A percentile compares a stretch with the other conserved stretches of the same genome.
Evolutionary conservation across 1,140 invertebrate genomes (phyloP).

Genomic region (Aphis craccivora): DNA sequence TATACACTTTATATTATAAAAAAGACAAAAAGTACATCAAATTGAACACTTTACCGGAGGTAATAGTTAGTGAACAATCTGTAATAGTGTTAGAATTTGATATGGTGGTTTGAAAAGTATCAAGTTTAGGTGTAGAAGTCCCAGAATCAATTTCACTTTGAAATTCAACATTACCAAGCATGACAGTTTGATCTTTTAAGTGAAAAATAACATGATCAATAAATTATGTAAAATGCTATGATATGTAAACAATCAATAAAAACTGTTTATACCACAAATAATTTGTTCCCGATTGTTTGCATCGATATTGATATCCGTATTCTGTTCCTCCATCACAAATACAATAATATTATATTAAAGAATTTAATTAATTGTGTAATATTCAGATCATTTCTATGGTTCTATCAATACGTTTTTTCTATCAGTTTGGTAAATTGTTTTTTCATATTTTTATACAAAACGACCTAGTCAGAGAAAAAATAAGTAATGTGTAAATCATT

Average conservation of each 20-base stretch:
- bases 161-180: background rate
- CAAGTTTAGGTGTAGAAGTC: background rate
- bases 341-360: background rate
- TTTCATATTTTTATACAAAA: background rate
- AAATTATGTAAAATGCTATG: background rate
- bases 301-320: background rate
- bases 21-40: background rate
- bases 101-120: background rate
- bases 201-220: background rate
- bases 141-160: slow-evolving; percentile 44
- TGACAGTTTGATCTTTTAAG: background rate
- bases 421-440: background rate
- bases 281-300: background rate
- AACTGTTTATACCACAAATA: background rate
- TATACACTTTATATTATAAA: background rate
- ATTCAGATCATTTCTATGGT: background rate
- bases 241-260: background rate
- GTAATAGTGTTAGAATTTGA: background rate
- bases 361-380: background rate
- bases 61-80: slow-evolving; percentile 4
- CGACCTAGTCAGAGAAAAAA: background rate
- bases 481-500: background rate
- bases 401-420: background rate
- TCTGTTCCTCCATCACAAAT: slow-evolving; percentile 40
- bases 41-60: background rate